Conservation (phyloP, 1,140 invertebrate genomes). For the Diuraphis noxia region DNA sequence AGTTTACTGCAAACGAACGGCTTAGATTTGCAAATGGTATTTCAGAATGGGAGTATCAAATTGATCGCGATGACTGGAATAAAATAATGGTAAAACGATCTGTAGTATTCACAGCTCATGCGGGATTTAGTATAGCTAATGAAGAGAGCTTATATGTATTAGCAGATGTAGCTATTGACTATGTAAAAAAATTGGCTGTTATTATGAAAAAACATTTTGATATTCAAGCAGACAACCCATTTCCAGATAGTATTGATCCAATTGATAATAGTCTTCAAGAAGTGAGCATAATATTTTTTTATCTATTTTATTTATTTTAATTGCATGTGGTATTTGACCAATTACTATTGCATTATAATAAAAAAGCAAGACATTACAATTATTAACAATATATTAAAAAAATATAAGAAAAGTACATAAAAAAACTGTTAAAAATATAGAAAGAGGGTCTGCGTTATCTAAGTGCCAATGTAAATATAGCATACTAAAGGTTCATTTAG, state of each 20-base stretch:
- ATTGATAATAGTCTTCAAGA: conserved; percentile 27
- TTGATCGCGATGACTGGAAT: conserved; percentile 23
- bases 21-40: background rate
- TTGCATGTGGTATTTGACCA: no score
- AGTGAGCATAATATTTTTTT: background rate
- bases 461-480: no score
- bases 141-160: conserved; percentile 39
- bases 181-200: conserved; percentile 28
- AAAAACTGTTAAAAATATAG: no score
- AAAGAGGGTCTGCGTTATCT: no score
- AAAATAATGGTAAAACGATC: conserved; percentile 43
- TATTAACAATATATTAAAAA: no score
- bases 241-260: background rate
- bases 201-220: conserved; percentile 48
- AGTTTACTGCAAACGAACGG: background rate
- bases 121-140: conserved; percentile 37
- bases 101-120: conserved; percentile 19
- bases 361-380: no score
- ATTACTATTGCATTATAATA: no score
- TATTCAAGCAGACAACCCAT: background rate
- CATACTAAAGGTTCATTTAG: no score
- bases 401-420: no score
- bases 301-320: no score
- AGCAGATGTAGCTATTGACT: conserved; percentile 16
- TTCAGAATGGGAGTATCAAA: conserved; percentile 3